These are phyloP conservation scores for Pelecanoides urinatrix DNA, from an alignment of 2,113 vertebrate species.

Conservation along the genomic window DNA sequence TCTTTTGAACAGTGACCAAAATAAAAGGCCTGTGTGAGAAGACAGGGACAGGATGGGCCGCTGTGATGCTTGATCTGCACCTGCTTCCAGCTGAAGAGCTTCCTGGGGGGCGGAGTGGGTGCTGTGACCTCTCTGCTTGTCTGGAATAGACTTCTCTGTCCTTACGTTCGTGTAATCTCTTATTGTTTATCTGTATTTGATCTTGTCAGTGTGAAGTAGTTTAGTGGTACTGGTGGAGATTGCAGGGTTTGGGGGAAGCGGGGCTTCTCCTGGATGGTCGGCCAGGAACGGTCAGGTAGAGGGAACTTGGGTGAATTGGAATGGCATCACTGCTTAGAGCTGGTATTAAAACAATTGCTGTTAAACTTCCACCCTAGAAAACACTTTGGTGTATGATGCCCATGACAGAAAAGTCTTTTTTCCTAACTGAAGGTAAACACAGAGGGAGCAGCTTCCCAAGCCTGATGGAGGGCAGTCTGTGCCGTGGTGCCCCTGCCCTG, in stretches of 20 bases:
- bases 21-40: not conserved
- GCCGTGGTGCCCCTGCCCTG: not conserved
- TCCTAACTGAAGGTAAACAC: not conserved
- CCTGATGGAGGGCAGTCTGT: too few relatives aligned
- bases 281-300: not conserved
- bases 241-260: not conserved
- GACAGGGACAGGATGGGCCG: not conserved
- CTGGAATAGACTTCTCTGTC: too few relatives aligned
- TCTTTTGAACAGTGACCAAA: not conserved
- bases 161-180: too few relatives aligned
- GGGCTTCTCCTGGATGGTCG: not conserved
- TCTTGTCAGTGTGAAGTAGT: accelerated
- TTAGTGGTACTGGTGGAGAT: not conserved
- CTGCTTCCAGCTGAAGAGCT: not conserved
- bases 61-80: not conserved
- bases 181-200: accelerated
- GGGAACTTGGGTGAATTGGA: not conserved
- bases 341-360: not conserved
- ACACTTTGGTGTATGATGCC: not conserved
- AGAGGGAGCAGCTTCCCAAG: not conserved
- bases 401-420: not conserved
- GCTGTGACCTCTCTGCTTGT: not conserved
- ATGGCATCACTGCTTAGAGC: not conserved
- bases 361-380: not conserved
- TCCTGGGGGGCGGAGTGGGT: too few relatives aligned